Percentiles rank a stretch among this genome's conserved stretches.
These are phyloP conservation scores for Cherax quadricarinatus DNA, from an alignment of 1,140 invertebrate genomes.

Conservation along the genomic window DNA sequence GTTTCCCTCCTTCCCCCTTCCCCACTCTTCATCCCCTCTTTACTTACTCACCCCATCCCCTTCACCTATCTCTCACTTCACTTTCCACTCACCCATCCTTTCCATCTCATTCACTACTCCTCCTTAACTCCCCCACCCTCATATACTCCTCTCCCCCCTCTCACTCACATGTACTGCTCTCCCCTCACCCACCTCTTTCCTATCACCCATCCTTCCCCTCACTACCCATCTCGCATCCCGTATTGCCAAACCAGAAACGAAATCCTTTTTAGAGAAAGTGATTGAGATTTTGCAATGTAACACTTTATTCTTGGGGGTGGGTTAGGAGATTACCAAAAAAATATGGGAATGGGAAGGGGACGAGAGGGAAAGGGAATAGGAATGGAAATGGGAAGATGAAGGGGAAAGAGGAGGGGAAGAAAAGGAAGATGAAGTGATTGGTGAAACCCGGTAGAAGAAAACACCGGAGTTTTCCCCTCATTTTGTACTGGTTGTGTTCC, in stretches of 20 bases:
- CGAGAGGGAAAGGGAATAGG: not conserved
- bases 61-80: not conserved
- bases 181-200: not conserved
- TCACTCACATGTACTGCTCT: not conserved
- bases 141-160: not conserved
- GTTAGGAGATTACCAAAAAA: not conserved
- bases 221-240: not conserved
- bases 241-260: constrained; percentile 8
- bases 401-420: not conserved
- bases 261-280: not conserved
- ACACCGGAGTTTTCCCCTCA: too few species aligned
- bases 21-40: too few species aligned
- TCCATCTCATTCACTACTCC: not conserved
- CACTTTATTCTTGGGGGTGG: not conserved
- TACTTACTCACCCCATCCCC: not conserved
- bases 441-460: too few species aligned
- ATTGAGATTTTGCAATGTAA: not conserved
- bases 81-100: not conserved
- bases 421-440: not conserved
- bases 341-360: not conserved
- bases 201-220: not conserved
- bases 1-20: not conserved
- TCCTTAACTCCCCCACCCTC: too few species aligned
- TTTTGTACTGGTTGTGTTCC: too few species aligned
- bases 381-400: not conserved